Evolutionary conservation across 1,140 invertebrate genomes (phyloP).

Genomic region (Scaptodrosophila lebanonensis): DNA sequence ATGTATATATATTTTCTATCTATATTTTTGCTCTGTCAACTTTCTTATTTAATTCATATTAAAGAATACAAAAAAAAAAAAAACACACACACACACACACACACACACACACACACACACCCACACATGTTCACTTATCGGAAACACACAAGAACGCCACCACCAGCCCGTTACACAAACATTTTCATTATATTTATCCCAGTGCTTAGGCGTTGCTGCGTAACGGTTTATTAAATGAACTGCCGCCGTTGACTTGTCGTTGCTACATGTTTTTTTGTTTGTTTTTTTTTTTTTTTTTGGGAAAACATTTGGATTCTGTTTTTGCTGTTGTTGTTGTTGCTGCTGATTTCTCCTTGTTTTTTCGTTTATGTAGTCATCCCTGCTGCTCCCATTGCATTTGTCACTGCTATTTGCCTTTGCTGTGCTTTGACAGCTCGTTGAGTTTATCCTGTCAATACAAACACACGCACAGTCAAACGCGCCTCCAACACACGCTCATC

Average conservation of each 20-base stretch:
- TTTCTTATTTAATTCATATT: slow-evolving; percentile 25
- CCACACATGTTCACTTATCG: slow-evolving; percentile 13
- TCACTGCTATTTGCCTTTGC: slow-evolving; percentile 58
- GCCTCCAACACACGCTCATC: background rate
- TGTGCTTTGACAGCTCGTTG: slow-evolving; percentile 61
- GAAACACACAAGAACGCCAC: background rate
- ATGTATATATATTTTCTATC: too few species aligned
- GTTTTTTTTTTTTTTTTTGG: slow-evolving; percentile 15
- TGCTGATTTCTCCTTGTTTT: slow-evolving; percentile 2
- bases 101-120: slow-evolving; percentile 10
- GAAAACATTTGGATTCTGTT: slow-evolving; percentile 39
- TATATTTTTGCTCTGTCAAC: too few species aligned
- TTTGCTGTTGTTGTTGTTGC: slow-evolving; percentile 2
- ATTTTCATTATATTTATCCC: slow-evolving; percentile 35
- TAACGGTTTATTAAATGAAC: slow-evolving; percentile 56
- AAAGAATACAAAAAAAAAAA: slow-evolving; percentile 12
- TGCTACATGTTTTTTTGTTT: background rate
- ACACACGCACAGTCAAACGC: slow-evolving; percentile 11
- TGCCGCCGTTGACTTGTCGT: background rate
- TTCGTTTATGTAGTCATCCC: slow-evolving; percentile 39
- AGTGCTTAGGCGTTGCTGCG: slow-evolving; percentile 32
- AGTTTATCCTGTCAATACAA: slow-evolving; percentile 67
- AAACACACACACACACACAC: slow-evolving; percentile 17
- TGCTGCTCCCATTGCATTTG: slow-evolving; percentile 36
- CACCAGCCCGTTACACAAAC: slow-evolving; percentile 26